Base-by-base conservation (phyloP, 2,113 vertebrate genomes). In the Aptenodytes forsteri region DNA sequence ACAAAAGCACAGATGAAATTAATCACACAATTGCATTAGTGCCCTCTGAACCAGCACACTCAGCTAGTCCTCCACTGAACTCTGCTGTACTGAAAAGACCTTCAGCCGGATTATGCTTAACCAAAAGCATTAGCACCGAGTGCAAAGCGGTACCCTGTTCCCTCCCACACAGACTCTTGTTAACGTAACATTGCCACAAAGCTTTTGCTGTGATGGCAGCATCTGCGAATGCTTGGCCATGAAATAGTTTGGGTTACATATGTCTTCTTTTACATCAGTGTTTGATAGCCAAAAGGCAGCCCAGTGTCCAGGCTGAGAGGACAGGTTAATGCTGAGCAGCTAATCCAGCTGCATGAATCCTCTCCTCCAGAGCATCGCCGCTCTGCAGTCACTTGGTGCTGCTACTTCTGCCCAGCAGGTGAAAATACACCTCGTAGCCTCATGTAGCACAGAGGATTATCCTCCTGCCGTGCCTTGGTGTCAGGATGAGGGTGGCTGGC, bases 1-100 rank as follows among this genome's bases (percentile, higher is more conserved):
- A 83, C 80, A 80, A 40, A 67, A 71, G 75, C 62, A 27, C 83
- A 79, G 92, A 69, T 3, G 4, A 21, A 73, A 94, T 92, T 92
- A 95, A 96, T 96, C 94, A 54, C 95, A 97, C 88, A 88, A 93
- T 93, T 96, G 93, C 77, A 90, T 96, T 91, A 90, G 89, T 44
- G 95, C 80, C 89, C 87, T 91, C 87, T 89, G 93, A 93, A 76
- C 76, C 90, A 82, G 93, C 87, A 58, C 77, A 22, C 66, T 92
- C 91, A 82, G 85, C 77, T 36, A 86, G 95, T 91, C 95, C 91
- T 96, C 81, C 70, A 2, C 61, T 89, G 94, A 97, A 89, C 87
- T 66, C 94, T 15, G 72, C 87, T 83, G 94, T 10, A 50, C 94
- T 17, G 83, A 83, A 91, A 94, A 93, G 84, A 92, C 94, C 91